Evolutionary conservation across 2,113 vertebrate species (phyloP), one percentile per base, ranked within the genome.

Genomic region (Cynopterus brachyotis): DNA sequence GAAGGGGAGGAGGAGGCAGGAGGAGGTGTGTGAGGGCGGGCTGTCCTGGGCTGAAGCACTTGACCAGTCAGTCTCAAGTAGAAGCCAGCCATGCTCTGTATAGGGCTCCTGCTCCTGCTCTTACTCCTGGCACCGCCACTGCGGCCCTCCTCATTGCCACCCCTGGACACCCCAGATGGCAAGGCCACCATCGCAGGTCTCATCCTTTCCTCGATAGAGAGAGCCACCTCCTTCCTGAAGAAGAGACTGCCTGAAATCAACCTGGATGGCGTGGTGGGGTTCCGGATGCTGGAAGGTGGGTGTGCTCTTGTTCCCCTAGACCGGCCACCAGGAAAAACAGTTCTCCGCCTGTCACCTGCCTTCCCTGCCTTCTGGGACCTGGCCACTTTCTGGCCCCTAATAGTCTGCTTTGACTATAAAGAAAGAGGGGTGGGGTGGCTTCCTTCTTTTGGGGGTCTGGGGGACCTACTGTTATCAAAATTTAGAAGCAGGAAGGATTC

Each of bases 251-350:
- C 97, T 0, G 97, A 98, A 79, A 98, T 99, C 94, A 99, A 99
- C 95, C 97, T 99, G 97, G 99, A 99, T 28, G 99, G 98, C 1
- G 98, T 98, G 67, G 94, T 99, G 32, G 99, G 99, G 3, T 99
- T 98, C 95, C 89, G 96, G 73, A 97, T 99, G 67, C 98, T 99
- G 95, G 98, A 99, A 98, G 99, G 99, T 99, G 96, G 32, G 84
- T 96, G 26, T 60, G 3, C 32, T 30, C 50, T 20, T 0, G 0
- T 10, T 32, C n/a, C 50, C 45, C 64, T 24, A 11, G 40, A 30
- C 28, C 26, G 42, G 42, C 40, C 28, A 0, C 30, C 24, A 7
- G 20, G 40, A 47, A 79, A 53, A n/a, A n/a, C 35, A 19, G 32
- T 30, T 40, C 64, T 91, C 59, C 20, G 20, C 37, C 67, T 7